phyloP scores from a whole-genome alignment of 2,888 invertebrate genomes.

The Diachrysia chrysitis region DNA sequence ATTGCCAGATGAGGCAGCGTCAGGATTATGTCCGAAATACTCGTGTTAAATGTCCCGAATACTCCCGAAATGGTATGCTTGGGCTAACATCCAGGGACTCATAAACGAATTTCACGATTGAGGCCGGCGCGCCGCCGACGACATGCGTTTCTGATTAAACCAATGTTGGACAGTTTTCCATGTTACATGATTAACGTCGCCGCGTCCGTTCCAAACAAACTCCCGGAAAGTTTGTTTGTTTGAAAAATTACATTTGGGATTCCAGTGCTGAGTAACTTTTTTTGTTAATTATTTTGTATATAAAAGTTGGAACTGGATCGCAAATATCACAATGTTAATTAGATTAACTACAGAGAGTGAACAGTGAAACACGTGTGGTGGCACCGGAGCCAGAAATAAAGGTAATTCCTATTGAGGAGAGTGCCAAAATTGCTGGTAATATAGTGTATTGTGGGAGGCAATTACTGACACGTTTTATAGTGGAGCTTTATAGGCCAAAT shows the following conservation, averaged over 20 bases:
- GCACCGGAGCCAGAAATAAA: not conserved
- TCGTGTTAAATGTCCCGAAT: constrained; percentile 22
- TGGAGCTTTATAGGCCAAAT: not conserved
- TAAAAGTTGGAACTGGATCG: not conserved
- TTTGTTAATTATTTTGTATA: constrained; percentile 27
- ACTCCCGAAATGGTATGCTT: constrained; percentile 13
- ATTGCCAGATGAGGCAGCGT: constrained; percentile 7
- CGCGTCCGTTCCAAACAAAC: constrained; percentile 34
- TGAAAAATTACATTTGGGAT: constrained; percentile 29
- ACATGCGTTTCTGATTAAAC: constrained; percentile 39
- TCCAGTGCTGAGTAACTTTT: constrained; percentile 25
- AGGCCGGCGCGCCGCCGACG: not conserved
- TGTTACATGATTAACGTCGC: constrained; percentile 22
- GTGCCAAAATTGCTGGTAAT: constrained; percentile 1
- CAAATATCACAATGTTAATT: constrained; percentile 3
- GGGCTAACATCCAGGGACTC: constrained; percentile 15
- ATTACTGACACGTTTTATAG: constrained; percentile 1
- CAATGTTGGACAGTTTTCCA: constrained; percentile 22
- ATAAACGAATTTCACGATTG: constrained; percentile 25
- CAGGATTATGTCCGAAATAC: constrained; percentile 11
- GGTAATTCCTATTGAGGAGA: constrained; percentile 2
- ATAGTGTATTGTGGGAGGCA: not conserved
- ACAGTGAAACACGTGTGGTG: not conserved
- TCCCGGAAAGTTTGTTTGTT: constrained; percentile 31
- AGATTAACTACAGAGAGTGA: not conserved